Evolutionary conservation across 2,888 invertebrate species (phyloP), one percentile per base, ranked within the genome.

Genomic region (Polietes domitor): DNA sequence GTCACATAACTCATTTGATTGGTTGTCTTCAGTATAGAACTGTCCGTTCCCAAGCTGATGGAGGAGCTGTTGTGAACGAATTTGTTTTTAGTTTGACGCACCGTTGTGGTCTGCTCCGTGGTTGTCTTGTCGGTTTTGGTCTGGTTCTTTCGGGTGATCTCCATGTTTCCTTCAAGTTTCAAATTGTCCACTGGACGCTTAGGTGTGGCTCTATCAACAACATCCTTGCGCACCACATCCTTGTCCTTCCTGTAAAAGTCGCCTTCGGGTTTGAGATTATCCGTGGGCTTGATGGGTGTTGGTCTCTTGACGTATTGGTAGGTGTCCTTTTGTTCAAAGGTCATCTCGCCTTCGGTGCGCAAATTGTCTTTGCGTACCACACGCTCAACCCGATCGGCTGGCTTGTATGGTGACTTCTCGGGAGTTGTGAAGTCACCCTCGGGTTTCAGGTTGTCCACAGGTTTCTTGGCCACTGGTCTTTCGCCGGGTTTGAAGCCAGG

Each of bases 131-230:
- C 68, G 6, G 77, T 85, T 47, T 86, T 76, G 17, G 70, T 65
- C 32, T 90, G 89, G 77, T 90, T 88, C 75, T 87, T 89, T 68
- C 88, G 87, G 24, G 87, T 87, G 12, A 89, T 86, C 7, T 89
- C 85, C 88, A 90, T 88, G 3, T 88, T 85, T 1, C 93, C 95
- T 92, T 95, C 95, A 6, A 94, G 93, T 88, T 92, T 93, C 9
- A 95, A 89, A 90, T 95, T 95, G 88, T 96, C 95, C 86, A 94
- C 93, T 32, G 94, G 95, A 87, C 93, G 93, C 0, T 93, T 92
- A 53, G 93, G 93, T 88, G 93, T 91, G 61, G 93, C 93, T 21
- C 92, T 89, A 77, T 92, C 93, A 77, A 89, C 91, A 61, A 91
- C 93, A 53, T 85, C 77, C 0, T 93, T 94, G 43, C 88, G 89